phyloP scores from a whole-genome alignment of 2,888 invertebrate genomes.

The Agrochola litura region DNA sequence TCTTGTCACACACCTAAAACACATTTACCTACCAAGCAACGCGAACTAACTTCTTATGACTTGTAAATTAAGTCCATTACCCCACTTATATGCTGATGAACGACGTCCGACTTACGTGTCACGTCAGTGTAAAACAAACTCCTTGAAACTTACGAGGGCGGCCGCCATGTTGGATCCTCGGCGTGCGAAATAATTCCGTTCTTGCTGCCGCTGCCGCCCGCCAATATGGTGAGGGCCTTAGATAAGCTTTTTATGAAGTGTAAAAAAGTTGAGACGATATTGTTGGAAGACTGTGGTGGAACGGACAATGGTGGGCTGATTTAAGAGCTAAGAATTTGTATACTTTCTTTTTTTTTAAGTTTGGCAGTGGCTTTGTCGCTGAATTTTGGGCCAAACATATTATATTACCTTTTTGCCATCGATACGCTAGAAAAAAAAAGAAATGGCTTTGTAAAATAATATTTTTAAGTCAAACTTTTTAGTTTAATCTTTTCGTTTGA shows the following conservation, averaged over 20 bases:
- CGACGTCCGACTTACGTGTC: conserved; percentile 50
- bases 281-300: conserved; percentile 24
- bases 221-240: conserved; percentile 11
- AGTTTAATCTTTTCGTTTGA: not conserved
- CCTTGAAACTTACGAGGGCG: conserved; percentile 44
- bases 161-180: conserved; percentile 42
- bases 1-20: conserved; percentile 8
- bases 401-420: not conserved
- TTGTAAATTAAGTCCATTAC: conserved; percentile 56
- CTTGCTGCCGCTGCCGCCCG: conserved; percentile 13
- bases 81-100: conserved; percentile 56
- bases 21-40: conserved; percentile 1
- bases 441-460: not conserved
- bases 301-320: conserved; percentile 21
- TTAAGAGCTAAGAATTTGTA: conserved; percentile 28
- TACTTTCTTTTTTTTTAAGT: not conserved
- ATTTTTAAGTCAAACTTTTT: not conserved
- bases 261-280: conserved; percentile 31
- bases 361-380: not conserved
- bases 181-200: conserved; percentile 45
- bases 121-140: conserved; percentile 57
- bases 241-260: conserved; percentile 55
- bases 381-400: not conserved
- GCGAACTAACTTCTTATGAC: conserved; percentile 50
- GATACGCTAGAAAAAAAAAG: not conserved